Base-by-base conservation (phyloP, 2,797 vertebrate species). In the Chrosomus eos region DNA sequence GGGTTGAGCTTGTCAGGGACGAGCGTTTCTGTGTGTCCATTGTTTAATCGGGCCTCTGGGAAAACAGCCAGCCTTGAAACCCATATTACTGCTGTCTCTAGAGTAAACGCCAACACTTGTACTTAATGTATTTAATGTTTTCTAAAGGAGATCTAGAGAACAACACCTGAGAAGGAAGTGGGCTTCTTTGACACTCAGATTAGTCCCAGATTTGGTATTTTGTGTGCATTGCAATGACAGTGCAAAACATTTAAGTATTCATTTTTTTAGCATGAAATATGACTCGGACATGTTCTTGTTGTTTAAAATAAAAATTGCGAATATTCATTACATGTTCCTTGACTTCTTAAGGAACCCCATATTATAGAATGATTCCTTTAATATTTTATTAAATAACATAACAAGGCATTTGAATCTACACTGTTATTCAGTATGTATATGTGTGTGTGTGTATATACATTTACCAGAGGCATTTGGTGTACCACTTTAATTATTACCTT, bases 41-140 rank as follows among this genome's bases (percentile, higher is more conserved):
- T 45, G 38, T 28, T 78, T 64, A 64, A 78, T 78, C 58, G 3
- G 40, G n/a, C 76, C 58, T 64, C 58, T 1, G 23, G 38, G 55
- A 45, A n/a, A 31, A 43, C 31, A 31, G 31, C 10, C 7, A 48
- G 72, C 72, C 14, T 7, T 53, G 45, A 4, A n/a, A n/a, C n/a
- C n/a, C 60, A 67, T 83, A 31, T 13, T 64, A 16, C 76, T 64
- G 11, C 43, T 26, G 45, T 80, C 43, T 36, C 77, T 67, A 14
- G 43, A 66, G 78, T 6, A n/a, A 23, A 68, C n/a, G 21, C 62
- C 28, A 67, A 67, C 38, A n/a, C 7, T 26, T 51, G 62, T 51
- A 13, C 38, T 62, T 45, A 3, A 38, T 55, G n/a, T n/a, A 38
- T 36, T n/a, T 43, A 60, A 9, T 26, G 10, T 62, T 62, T 60